A percentile compares a stretch with the other conserved stretches of the same genome.
phyloP scores from a whole-genome alignment of 1,140 invertebrate genomes.

The Macrocentrus cingulum region DNA sequence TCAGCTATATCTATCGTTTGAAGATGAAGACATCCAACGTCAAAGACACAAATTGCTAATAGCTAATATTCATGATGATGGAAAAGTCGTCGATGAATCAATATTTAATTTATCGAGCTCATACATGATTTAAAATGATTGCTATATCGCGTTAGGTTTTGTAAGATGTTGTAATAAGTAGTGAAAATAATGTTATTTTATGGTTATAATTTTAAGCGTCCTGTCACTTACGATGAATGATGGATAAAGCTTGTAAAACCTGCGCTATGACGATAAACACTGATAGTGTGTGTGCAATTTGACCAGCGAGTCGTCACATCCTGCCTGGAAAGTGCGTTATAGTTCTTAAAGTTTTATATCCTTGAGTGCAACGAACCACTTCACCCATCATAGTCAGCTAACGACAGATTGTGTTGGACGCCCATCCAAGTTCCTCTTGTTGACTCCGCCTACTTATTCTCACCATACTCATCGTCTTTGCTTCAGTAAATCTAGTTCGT shows the following conservation, averaged over 20 bases:
- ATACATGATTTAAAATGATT: too few species aligned
- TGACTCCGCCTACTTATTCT: conserved; percentile 20
- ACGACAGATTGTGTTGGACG: conserved; percentile 25
- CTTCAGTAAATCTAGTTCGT: not conserved
- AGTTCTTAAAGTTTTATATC: conserved; percentile 4
- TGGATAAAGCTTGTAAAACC: conserved; percentile 15
- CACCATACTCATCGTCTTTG: conserved; percentile 11
- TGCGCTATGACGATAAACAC: conserved; percentile 5
- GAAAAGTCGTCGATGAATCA: too few species aligned
- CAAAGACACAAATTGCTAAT: too few species aligned
- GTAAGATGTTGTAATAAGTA: too few species aligned
- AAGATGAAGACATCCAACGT: conserved; percentile 13
- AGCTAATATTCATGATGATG: not conserved
- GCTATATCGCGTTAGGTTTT: too few species aligned
- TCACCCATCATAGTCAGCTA: conserved; percentile 22
- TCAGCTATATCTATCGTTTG: conserved; percentile 9
- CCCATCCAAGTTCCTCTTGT: not conserved
- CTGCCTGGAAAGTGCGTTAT: conserved; percentile 24
- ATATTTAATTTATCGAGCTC: too few species aligned
- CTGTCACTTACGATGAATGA: not conserved
- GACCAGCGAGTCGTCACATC: conserved; percentile 36
- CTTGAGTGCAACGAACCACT: conserved; percentile 31
- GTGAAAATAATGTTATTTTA: too few species aligned
- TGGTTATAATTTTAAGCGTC: too few species aligned
- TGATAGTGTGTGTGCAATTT: conserved; percentile 26